These are phyloP conservation scores for Reticulitermes speratus DNA, from an alignment of 1,140 invertebrate species.

Conservation along the genomic window DNA sequence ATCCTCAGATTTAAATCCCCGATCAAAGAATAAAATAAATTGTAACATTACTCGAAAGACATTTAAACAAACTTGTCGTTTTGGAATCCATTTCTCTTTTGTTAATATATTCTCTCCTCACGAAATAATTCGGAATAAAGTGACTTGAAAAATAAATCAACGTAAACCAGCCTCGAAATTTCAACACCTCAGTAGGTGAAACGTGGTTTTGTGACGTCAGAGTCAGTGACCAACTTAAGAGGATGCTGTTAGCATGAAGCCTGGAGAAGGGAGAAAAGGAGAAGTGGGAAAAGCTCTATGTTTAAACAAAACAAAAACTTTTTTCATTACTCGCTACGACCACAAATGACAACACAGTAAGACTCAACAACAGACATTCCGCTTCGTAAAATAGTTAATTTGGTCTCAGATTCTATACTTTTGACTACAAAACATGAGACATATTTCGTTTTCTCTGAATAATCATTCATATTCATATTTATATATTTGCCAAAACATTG, in stretches of 20 bases:
- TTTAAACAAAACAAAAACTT: background rate
- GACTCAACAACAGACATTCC: background rate
- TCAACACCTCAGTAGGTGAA: background rate
- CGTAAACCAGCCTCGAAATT: background rate
- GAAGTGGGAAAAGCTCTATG: background rate
- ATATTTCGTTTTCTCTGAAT: too few relatives aligned
- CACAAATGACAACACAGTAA: background rate
- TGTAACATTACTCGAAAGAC: too few relatives aligned
- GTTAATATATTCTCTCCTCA: too few relatives aligned
- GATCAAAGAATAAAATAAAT: too few relatives aligned
- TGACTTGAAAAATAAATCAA: background rate
- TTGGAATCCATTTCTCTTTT: too few relatives aligned
- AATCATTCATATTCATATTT: too few relatives aligned
- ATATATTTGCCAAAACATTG: too few relatives aligned
- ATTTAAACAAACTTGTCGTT: too few relatives aligned
- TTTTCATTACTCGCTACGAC: background rate
- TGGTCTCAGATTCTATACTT: background rate
- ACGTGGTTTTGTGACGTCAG: background rate
- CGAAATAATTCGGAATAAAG: too few relatives aligned
- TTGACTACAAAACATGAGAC: too few relatives aligned
- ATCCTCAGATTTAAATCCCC: too few relatives aligned
- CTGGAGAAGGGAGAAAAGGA: background rate
- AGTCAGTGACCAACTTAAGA: background rate
- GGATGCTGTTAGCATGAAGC: background rate
- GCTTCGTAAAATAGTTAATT: background rate